Percentiles rank a stretch among this genome's conserved stretches.
phyloP scores from a whole-genome alignment of 53 echinoderm and acorn worm species.

The Echinometra lucunter region DNA sequence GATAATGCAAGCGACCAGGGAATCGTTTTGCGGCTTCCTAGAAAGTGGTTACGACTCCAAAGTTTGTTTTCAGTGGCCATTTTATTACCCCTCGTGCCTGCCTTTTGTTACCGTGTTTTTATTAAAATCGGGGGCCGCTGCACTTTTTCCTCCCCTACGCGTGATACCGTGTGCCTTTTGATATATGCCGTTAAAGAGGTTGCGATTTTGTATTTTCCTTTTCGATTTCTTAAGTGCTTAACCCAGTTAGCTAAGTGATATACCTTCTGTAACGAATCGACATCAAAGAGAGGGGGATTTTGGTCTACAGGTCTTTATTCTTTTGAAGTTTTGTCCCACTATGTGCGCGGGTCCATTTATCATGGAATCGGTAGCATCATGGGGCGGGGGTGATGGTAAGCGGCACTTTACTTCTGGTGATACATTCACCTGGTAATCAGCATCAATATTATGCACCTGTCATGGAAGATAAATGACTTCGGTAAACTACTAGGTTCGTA shows the following conservation, averaged over 20 bases:
- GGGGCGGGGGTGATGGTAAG: not conserved
- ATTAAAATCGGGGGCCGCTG: conserved; percentile 59
- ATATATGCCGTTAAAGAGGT: conserved; percentile 63
- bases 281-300: conserved; percentile 17
- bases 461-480: not conserved
- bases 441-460: not conserved
- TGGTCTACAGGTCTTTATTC: not conserved
- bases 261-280: conserved; percentile 46
- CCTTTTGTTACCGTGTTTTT: conserved; percentile 49
- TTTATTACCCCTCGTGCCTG: conserved; percentile 61
- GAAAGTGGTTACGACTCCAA: conserved; percentile 59
- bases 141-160: conserved; percentile 49
- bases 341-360: conserved; percentile 4
- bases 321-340: not conserved
- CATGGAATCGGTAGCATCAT: not conserved
- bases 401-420: not conserved
- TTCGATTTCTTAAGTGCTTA: conserved; percentile 59
- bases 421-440: not conserved
- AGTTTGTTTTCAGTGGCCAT: conserved; percentile 49
- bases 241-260: conserved; percentile 64
- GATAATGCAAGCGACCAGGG: conserved; percentile 52
- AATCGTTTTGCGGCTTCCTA: conserved; percentile 50
- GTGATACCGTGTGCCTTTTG: conserved; percentile 53
- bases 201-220: conserved; percentile 63
- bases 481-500: no score